These are phyloP conservation scores for Phyllotis vaccarum DNA, from an alignment of 2,797 vertebrate species.

Conservation along the genomic window DNA sequence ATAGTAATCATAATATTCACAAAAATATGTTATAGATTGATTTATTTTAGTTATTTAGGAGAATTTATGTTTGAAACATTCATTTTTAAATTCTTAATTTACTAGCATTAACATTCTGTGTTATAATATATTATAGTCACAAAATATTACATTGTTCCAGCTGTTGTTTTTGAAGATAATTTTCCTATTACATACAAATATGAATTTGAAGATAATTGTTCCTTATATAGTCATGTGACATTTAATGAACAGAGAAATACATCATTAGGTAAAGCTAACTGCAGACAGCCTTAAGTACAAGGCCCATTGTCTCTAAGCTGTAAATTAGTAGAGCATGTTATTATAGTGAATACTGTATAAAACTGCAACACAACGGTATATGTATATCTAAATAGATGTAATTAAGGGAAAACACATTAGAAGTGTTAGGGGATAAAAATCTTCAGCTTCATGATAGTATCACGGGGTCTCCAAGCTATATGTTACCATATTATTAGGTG, in stretches of 20 bases:
- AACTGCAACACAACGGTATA: neutral
- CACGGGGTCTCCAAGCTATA: too few relatives aligned
- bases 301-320: neutral
- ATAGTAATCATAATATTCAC: neutral
- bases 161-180: neutral
- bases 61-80: neutral
- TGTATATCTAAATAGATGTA: neutral
- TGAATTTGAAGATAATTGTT: neutral
- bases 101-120: too few relatives aligned
- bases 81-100: constrained; percentile 44
- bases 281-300: neutral
- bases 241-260: neutral
- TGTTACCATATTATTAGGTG: neutral
- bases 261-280: neutral
- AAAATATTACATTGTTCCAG: constrained; percentile 6
- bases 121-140: neutral
- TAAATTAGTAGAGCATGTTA: neutral
- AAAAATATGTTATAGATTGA: neutral
- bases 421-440: neutral
- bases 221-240: neutral
- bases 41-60: neutral
- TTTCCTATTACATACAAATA: neutral
- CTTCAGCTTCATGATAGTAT: neutral
- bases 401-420: neutral
- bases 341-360: neutral